Percentiles rank a stretch among this genome's conserved stretches.
Evolutionary conservation across 2,113 vertebrate genomes (phyloP).

Genomic region (Malurus cyaneus): DNA sequence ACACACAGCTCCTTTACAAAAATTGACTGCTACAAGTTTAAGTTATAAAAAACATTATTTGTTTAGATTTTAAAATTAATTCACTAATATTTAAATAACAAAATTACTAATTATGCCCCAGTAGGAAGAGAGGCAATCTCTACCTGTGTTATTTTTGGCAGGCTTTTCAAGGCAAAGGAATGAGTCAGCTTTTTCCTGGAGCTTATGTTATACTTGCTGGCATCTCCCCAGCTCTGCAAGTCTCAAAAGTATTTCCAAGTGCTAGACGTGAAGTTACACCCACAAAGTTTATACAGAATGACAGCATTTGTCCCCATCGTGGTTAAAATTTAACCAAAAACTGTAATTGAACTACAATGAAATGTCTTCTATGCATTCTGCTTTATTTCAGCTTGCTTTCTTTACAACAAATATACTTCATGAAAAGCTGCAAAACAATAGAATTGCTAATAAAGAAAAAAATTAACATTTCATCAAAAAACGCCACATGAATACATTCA

Average conservation of each 20-base stretch:
- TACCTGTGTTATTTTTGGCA: constrained; percentile 50
- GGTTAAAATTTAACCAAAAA: constrained; percentile 64
- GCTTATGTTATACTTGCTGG: constrained; percentile 35
- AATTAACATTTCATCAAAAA: constrained; percentile 65
- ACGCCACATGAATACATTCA: constrained; percentile 49
- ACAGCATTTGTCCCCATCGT: constrained; percentile 60
- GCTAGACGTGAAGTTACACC: constrained; percentile 56
- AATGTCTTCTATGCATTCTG: constrained; percentile 57
- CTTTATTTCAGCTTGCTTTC: constrained; percentile 63
- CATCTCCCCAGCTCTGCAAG: constrained; percentile 25
- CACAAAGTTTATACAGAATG: constrained; percentile 47
- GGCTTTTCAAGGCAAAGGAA: constrained; percentile 30
- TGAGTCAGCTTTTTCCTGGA: constrained; percentile 43
- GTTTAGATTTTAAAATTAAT: background rate
- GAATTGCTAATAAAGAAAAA: constrained; percentile 56
- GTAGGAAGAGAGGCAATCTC: constrained; percentile 17
- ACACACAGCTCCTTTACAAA: background rate
- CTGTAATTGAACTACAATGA: constrained; percentile 62
- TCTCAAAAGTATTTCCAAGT: constrained; percentile 47
- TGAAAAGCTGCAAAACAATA: constrained; percentile 56
- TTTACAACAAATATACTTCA: constrained; percentile 50
- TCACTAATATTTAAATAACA: background rate
- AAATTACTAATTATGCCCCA: background rate
- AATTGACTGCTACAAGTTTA: background rate
- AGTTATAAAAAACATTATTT: background rate